Evolutionary conservation across 2,888 invertebrate genomes (phyloP).

Genomic region (Meloe dianella): DNA sequence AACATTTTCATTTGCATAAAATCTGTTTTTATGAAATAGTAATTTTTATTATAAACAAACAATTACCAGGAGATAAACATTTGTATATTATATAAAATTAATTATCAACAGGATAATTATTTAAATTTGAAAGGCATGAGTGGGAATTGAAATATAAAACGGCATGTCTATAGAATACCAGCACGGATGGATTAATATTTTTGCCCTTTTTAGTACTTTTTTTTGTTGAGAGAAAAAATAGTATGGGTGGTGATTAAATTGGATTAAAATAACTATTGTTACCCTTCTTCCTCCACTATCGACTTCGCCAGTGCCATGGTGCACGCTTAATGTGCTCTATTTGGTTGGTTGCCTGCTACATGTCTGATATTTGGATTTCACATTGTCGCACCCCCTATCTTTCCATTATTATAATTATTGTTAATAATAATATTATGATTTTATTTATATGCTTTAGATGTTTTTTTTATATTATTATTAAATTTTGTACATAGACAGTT

Average conservation of each 20-base stretch:
- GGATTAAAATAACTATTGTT: constrained; percentile 30
- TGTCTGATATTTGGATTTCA: constrained; percentile 62
- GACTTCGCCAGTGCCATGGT: constrained; percentile 47
- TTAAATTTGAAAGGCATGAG: constrained; percentile 30
- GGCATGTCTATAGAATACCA: constrained; percentile 37
- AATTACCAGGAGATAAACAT: background rate
- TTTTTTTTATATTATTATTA: constrained; percentile 39
- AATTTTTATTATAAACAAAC: constrained; percentile 12
- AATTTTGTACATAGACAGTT: constrained; percentile 40
- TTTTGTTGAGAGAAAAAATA: constrained; percentile 6
- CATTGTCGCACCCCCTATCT: constrained; percentile 55
- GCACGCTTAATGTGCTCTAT: constrained; percentile 58
- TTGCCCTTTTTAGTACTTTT: constrained; percentile 20
- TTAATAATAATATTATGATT: background rate
- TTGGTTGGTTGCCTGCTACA: constrained; percentile 64
- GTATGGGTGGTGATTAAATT: constrained; percentile 30
- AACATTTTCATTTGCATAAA: constrained; percentile 34
- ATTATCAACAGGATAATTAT: constrained; percentile 1
- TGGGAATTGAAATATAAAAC: constrained; percentile 14
- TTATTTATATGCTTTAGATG: constrained; percentile 51
- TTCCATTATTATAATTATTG: constrained; percentile 37
- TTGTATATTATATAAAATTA: background rate
- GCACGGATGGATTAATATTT: constrained; percentile 35
- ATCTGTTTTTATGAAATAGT: constrained; percentile 14
- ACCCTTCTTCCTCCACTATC: constrained; percentile 62